Evolutionary conservation across 2,797 vertebrate genomes (phyloP).

Genomic region (Calcarius lapponicus): DNA sequence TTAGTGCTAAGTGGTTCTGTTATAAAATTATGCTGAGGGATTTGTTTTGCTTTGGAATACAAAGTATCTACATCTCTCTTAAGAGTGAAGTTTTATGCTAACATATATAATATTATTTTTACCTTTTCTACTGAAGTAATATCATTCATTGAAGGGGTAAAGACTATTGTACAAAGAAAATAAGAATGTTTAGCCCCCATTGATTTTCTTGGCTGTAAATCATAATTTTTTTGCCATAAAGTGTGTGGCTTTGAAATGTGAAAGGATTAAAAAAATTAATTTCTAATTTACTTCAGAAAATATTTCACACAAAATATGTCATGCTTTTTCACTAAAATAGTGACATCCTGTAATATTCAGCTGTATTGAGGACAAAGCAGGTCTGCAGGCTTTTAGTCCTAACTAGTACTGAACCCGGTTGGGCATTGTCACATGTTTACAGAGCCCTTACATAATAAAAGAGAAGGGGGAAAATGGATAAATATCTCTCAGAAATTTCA

Average conservation of each 20-base stretch:
- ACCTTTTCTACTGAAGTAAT: not conserved
- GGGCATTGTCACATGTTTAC: not conserved
- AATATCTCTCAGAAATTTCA: not conserved
- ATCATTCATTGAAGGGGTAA: not conserved
- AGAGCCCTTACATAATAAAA: not conserved
- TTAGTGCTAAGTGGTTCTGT: not conserved
- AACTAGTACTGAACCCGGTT: not conserved
- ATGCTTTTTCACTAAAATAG: not conserved
- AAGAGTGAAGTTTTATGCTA: not conserved
- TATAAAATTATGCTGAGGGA: not conserved
- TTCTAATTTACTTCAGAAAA: not conserved
- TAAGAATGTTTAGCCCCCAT: not conserved
- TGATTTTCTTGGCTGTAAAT: not conserved
- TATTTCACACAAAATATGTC: not conserved
- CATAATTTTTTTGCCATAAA: not conserved
- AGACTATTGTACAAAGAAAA: not conserved
- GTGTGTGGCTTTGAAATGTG: not conserved
- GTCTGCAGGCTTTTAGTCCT: not conserved
- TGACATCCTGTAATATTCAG: not conserved
- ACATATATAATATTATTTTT: not conserved
- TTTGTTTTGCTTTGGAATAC: not conserved
- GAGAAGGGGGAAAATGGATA: not conserved
- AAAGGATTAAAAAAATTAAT: not conserved
- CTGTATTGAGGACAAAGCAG: not conserved
- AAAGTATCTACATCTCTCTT: not conserved